Conservation (phyloP, 1,140 invertebrate species). For the Philopotamus ludificatus region DNA sequence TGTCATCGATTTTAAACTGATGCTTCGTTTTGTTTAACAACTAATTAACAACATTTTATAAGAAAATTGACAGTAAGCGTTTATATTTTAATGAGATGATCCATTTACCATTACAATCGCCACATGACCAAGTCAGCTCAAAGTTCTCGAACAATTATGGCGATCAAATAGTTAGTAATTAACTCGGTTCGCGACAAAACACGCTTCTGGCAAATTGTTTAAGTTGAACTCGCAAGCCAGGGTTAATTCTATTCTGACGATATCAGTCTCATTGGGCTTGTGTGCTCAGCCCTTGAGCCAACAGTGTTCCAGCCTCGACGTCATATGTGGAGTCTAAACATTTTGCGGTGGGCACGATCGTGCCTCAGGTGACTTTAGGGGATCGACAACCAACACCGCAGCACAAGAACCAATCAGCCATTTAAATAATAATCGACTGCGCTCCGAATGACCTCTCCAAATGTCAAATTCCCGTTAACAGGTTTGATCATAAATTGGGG, state of each 20-base stretch:
- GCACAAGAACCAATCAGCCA: neutral
- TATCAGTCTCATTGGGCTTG: conserved; percentile 12
- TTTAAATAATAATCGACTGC: neutral
- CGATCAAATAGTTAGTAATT: conserved; percentile 7
- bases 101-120: no score
- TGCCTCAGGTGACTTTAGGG: neutral
- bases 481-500: no score
- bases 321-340: neutral
- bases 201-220: conserved; percentile 15
- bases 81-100: no score
- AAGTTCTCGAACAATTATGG: no score
- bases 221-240: conserved; percentile 18
- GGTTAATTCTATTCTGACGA: conserved; percentile 17
- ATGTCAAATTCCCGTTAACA: no score
- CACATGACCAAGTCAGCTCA: no score
- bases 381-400: neutral
- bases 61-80: no score
- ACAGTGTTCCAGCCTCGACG: neutral
- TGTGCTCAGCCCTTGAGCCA: conserved; percentile 15
- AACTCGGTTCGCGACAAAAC: conserved; percentile 26
- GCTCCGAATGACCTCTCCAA: no score
- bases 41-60: no score
- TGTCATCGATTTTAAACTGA: no score
- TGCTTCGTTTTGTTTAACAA: no score
- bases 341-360: neutral